Evolutionary conservation across 2,797 vertebrate species (phyloP).

Genomic region (Falco rusticolus): DNA sequence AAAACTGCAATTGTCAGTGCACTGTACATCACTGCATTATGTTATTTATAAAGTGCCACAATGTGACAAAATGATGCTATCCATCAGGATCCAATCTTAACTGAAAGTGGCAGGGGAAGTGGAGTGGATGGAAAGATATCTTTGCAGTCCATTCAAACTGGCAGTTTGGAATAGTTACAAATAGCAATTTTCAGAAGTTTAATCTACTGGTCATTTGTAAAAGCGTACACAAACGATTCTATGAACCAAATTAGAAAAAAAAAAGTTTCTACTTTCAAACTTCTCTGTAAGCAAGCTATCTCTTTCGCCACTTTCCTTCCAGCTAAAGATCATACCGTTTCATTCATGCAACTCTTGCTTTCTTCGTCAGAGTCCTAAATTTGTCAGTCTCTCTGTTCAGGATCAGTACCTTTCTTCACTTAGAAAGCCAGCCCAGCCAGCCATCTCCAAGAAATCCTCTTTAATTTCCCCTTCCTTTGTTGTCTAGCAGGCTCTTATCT

Average conservation of each 20-base stretch:
- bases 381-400: conserved; percentile 45
- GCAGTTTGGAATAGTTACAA: conserved; percentile 60
- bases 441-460: background rate
- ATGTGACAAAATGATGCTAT: conserved; percentile 68
- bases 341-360: background rate
- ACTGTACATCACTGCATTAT: conserved; percentile 57
- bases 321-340: background rate
- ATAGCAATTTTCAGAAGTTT: conserved; percentile 67
- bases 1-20: conserved; percentile 63
- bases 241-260: conserved; percentile 50
- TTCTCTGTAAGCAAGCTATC: background rate
- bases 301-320: background rate
- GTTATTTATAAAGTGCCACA: conserved; percentile 74
- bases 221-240: conserved; percentile 56
- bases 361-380: background rate
- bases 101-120: conserved; percentile 71
- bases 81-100: conserved; percentile 75
- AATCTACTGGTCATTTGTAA: conserved; percentile 74
- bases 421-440: background rate
- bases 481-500: background rate
- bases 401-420: conserved; percentile 40
- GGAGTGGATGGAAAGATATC: conserved; percentile 55
- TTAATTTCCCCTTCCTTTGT: background rate
- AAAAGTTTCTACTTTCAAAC: conserved; percentile 47
- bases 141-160: conserved; percentile 66